Evolutionary conservation across 2,797 vertebrate species (phyloP).

Genomic region (Tapera naevia): DNA sequence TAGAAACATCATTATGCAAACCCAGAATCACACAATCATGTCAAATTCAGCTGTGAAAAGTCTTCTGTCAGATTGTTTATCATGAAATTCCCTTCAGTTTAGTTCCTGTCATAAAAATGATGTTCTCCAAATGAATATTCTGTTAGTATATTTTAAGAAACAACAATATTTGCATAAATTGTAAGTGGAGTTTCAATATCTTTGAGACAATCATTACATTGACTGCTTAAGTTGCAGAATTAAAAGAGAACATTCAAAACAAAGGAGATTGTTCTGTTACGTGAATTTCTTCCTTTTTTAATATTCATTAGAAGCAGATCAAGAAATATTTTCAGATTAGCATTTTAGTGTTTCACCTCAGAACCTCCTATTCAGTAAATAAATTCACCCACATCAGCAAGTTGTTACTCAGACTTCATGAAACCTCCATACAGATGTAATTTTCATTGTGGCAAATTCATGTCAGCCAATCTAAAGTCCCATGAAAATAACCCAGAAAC

Average conservation of each 20-base stretch:
- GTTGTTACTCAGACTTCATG: background rate
- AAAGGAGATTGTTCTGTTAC: background rate
- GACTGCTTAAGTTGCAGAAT: background rate
- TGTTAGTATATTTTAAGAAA: constrained; percentile 1
- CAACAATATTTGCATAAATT: background rate
- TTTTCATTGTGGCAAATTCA: background rate
- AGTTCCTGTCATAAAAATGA: constrained; percentile 14
- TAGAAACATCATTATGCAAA: constrained; percentile 31
- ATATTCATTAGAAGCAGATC: background rate
- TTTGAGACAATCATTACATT: background rate
- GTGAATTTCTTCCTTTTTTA: background rate
- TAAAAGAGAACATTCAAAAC: background rate
- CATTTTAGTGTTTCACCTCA: background rate
- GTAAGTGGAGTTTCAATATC: background rate
- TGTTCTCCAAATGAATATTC: constrained; percentile 1
- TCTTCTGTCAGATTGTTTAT: constrained; percentile 35
- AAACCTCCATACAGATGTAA: background rate
- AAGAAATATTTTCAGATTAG: background rate
- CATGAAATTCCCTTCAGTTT: constrained; percentile 15
- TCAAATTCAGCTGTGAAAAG: constrained; percentile 27
- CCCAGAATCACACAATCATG: constrained; percentile 8
- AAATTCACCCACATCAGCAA: background rate
- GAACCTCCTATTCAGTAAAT: background rate
- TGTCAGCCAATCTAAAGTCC: background rate
- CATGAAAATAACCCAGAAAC: background rate